Conservation (phyloP, 2,888 invertebrate species). For the Sarcophaga subvicina region DNA sequence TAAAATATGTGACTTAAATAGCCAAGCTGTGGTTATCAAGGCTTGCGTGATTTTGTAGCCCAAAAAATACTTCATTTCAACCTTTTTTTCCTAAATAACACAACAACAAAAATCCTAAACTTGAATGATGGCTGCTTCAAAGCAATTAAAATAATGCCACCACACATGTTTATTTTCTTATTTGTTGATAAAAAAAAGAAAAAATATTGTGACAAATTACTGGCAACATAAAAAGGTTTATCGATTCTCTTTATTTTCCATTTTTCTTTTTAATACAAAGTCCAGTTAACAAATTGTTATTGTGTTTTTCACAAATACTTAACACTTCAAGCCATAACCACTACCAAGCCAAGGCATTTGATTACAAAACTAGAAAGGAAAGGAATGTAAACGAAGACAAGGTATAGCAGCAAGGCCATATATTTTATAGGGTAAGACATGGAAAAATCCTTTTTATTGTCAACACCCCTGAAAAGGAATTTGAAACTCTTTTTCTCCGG, state of each 20-base stretch:
- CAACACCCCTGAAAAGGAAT: slow-evolving; percentile 46
- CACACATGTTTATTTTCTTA: too few relatives aligned
- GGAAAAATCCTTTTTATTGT: slow-evolving; percentile 45
- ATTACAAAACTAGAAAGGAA: neutral
- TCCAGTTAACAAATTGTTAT: slow-evolving; percentile 53
- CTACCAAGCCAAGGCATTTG: neutral
- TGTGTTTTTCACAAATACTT: slow-evolving; percentile 47
- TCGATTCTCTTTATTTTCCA: slow-evolving; percentile 3
- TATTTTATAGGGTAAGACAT: slow-evolving; percentile 13
- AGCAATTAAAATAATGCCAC: too few relatives aligned
- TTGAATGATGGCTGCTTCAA: too few relatives aligned
- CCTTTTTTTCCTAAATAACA: too few relatives aligned
- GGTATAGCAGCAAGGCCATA: slow-evolving; percentile 4
- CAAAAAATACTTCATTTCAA: too few relatives aligned
- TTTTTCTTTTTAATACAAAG: slow-evolving; percentile 17
- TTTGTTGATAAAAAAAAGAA: too few relatives aligned
- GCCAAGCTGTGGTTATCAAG: too few relatives aligned
- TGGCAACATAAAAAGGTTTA: neutral
- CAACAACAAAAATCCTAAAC: too few relatives aligned
- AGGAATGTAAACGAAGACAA: neutral
- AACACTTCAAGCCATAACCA: slow-evolving; percentile 34
- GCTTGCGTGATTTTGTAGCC: too few relatives aligned
- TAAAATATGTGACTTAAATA: too few relatives aligned
- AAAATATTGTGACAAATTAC: slow-evolving; percentile 29
- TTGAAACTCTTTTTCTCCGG: slow-evolving; percentile 33